Evolutionary conservation across 2,888 invertebrate species (phyloP).

Genomic region (Coelopa pilipes): DNA sequence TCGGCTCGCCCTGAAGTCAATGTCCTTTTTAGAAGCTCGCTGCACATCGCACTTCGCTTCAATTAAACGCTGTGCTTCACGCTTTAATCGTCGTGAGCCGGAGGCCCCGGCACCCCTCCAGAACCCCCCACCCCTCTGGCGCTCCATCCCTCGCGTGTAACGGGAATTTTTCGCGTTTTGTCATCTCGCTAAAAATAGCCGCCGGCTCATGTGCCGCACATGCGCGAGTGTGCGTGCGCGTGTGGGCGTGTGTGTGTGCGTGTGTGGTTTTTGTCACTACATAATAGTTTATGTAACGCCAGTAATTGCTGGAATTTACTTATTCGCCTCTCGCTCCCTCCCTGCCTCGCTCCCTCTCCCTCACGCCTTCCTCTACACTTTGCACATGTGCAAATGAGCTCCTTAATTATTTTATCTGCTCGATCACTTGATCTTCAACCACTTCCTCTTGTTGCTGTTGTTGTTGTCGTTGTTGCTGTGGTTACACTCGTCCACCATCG

Average conservation of each 20-base stretch:
- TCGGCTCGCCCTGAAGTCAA: conserved; percentile 2
- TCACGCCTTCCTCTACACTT: background rate
- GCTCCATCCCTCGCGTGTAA: no score
- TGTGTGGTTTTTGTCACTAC: conserved; percentile 5
- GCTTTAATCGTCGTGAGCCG: conserved; percentile 41
- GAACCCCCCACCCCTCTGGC: no score
- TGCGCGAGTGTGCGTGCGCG: background rate
- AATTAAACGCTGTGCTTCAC: conserved; percentile 57
- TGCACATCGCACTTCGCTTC: conserved; percentile 43
- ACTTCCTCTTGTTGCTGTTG: background rate
- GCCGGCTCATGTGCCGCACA: background rate
- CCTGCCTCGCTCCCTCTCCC: background rate
- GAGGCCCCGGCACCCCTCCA: no score
- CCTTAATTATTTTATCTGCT: conserved; percentile 14
- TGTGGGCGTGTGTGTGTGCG: background rate
- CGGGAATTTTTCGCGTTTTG: conserved; percentile 10
- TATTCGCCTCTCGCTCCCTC: background rate
- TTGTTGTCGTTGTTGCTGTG: no score
- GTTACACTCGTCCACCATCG: no score
- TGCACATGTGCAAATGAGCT: conserved; percentile 1
- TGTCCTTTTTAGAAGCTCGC: conserved; percentile 19
- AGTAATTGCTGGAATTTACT: conserved; percentile 14
- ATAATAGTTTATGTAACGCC: conserved; percentile 22
- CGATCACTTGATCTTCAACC: background rate
- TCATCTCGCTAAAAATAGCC: conserved; percentile 29